Percentiles rank a stretch among this genome's conserved stretches.
Evolutionary conservation across 2,888 invertebrate genomes (phyloP).

Genomic region (Cheilosia scutellata): DNA sequence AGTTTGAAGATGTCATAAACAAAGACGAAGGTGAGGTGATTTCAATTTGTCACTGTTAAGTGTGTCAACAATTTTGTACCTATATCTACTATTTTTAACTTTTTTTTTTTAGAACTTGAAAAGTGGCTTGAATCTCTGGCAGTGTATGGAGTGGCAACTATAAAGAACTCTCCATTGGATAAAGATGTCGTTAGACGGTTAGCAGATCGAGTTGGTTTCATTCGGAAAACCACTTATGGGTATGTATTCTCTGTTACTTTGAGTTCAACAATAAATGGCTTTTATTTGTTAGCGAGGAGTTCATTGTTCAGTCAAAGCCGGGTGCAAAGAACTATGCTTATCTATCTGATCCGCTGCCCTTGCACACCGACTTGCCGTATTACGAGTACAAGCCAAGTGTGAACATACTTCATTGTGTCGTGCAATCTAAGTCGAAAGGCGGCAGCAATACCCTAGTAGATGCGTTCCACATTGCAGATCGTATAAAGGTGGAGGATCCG

Average conservation of each 20-base stretch:
- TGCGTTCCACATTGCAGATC: constrained; percentile 87
- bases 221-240: constrained; percentile 90
- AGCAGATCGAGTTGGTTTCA: constrained; percentile 88
- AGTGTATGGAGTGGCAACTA: constrained; percentile 87
- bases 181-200: constrained; percentile 86
- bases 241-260: constrained; percentile 76
- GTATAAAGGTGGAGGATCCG: constrained; percentile 86
- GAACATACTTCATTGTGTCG: constrained; percentile 89
- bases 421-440: constrained; percentile 87
- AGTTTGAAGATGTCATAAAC: constrained; percentile 85
- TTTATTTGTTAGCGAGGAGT: constrained; percentile 85
- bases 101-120: constrained; percentile 79
- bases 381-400: constrained; percentile 91
- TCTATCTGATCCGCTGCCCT: constrained; percentile 87
- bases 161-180: constrained; percentile 86
- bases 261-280: neutral
- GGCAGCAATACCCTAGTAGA: constrained; percentile 90
- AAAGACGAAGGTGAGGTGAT: constrained; percentile 83
- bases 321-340: constrained; percentile 91
- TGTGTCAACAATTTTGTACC: neutral
- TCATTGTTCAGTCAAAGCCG: constrained; percentile 87
- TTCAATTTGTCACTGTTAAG: neutral
- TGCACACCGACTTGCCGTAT: constrained; percentile 91
- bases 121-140: constrained; percentile 87
- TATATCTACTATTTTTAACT: neutral